Evolutionary conservation across 2,888 invertebrate genomes (phyloP), one percentile per base, ranked within the genome.

Genomic region (Silvanus unidentatus): DNA sequence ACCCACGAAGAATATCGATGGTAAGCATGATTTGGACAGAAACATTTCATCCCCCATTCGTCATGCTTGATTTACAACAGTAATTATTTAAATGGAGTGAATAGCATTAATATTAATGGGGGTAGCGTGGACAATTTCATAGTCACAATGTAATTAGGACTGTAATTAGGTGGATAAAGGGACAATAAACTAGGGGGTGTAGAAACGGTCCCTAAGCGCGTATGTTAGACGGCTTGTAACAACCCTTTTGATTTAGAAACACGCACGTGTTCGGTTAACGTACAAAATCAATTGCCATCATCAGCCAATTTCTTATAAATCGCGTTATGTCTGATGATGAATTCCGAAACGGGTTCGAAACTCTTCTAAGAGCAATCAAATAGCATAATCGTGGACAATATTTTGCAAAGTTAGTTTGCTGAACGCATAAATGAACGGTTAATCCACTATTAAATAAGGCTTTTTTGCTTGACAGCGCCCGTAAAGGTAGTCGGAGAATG

Each of bases 61-160:
- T n/a, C n/a, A n/a, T n/a, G n/a, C n/a, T 42, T 44, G 16, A 36
- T 48, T 43, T 22, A 8, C 22, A 22, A 22, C 22, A 8, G 8
- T 22, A 45, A 42, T 30, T 45, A 40, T 40, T 22, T 16, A 8
- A 11, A 36, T 38, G 2, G 32, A 35, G 36, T 38, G 45, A 35
- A 22, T 16, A 34, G 39, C 39, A 47, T 44, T 39, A 45, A 48
- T 50, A 58, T 57, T 58, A 59, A 58, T 55, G 50, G 9, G 48
- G 49, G 48, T 51, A 52, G 54, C 52, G 51, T 49, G 55, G 52
- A 54, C 58, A 58, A 54, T 55, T 49, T 47, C 52, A 48, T 50
- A 50, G 57, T 55, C 54, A 55, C 59, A 54, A 55, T 52, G 55
- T 59, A 61, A 61, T 61, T 61, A 60, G 55, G 47, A 45, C 47